Base-by-base conservation (phyloP, 2,113 vertebrate species). In the Notarius quadriscutis region DNA sequence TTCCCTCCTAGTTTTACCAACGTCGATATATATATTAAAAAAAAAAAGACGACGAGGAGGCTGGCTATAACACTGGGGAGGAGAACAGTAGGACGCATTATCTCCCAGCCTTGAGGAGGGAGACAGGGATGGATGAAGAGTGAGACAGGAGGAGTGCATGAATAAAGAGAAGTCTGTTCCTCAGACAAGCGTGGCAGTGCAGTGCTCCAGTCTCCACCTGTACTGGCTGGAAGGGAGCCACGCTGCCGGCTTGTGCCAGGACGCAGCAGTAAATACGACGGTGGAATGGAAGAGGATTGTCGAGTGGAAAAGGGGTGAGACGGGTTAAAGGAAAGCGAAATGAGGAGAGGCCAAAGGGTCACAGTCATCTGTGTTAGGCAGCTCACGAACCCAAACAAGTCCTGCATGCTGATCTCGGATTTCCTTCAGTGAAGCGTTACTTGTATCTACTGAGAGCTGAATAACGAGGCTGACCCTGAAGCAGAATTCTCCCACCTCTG, bases 161-260 rank as follows among this genome's bases (percentile, higher is more conserved):
- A 74, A 90, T 88, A 90, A 90, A 90, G 83, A 82, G 83, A 74
- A 84, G 82, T 84, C 87, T 90, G 89, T 90, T 90, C 82, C 69
- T 88, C 75, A 84, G 83, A 84, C 34, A 75, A 85, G 69, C 85
- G 20, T 74, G 34, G 83, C 84, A 83, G 84, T 30, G 18, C 67
- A 34, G 65, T n/a, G 86, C 86, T 75, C 84, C 69, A 81, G 51
- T 71, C 67, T 90, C 87, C 89, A 90, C 89, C 87, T 90, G 89
- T 87, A 87, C 48, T 63, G 25, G 41, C 85, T 90, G 89, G 89
- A 86, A 4, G 7, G 48, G 9, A 7, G 87, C 89, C 89, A 90
- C 3, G 6, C 34, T 15, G 5, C 82, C 71, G 53, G 80, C 83
- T 89, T 84, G 57, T 75, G 87, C 84, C 63, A 53, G 48, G 62